A percentile compares a stretch with the other conserved stretches of the same genome.
phyloP scores from a whole-genome alignment of 1,140 invertebrate genomes.

The Ditylenchus dipsaci region DNA sequence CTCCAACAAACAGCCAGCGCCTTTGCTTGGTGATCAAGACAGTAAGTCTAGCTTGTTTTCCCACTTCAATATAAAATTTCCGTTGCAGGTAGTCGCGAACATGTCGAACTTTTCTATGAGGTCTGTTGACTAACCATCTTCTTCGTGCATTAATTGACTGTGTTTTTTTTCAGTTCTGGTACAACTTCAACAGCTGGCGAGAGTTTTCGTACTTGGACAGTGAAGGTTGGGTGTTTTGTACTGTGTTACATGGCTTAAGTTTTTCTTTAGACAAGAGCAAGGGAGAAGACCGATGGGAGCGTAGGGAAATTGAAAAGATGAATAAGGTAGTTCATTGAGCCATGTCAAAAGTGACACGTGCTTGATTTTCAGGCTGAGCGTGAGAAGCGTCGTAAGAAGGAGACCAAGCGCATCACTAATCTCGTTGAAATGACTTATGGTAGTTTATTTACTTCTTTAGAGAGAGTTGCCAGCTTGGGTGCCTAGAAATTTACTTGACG shows the following conservation, averaged over 20 bases:
- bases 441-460: too few relatives aligned
- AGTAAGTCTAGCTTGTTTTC: conserved; percentile 43
- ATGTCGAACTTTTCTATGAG: conserved; percentile 64
- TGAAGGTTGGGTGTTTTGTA: conserved; percentile 66
- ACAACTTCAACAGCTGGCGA: conserved; percentile 95
- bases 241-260: too few relatives aligned
- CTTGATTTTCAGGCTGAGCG: conserved; percentile 33
- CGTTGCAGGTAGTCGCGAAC: conserved; percentile 53
- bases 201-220: conserved; percentile 98
- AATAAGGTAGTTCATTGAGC: conserved; percentile 80
- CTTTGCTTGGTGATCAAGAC: conserved; percentile 74
- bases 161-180: conserved; percentile 67
- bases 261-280: conserved; percentile 76
- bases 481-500: too few relatives aligned
- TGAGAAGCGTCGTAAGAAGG: conserved; percentile 44
- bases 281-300: conserved; percentile 85
- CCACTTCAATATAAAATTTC: too few relatives aligned
- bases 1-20: conserved; percentile 82
- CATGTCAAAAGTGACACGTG: too few relatives aligned
- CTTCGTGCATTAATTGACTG: conserved; percentile 64
- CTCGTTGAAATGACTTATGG: conserved; percentile 75
- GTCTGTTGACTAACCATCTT: conserved; percentile 82
- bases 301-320: conserved; percentile 94
- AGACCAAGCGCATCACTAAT: conserved; percentile 32
- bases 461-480: too few relatives aligned